Conservation (phyloP, 2,113 vertebrate genomes). For the Prunella fulvescens region DNA sequence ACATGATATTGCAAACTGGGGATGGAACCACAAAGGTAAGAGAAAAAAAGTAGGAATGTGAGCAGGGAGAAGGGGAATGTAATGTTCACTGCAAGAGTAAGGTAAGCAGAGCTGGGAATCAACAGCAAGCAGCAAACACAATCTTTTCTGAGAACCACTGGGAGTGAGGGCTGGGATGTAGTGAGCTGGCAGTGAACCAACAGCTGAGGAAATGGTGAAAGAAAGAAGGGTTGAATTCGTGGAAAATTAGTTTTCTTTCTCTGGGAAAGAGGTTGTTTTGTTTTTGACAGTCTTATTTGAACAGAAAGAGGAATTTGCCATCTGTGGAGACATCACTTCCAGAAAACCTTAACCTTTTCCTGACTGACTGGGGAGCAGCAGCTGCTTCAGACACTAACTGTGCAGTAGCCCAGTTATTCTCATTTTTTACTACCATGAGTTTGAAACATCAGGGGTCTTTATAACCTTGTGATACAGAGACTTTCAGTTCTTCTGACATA, state of each 20-base stretch:
- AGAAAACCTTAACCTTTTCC: constrained; percentile 58
- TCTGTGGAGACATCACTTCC: constrained; percentile 34
- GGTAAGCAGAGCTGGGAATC: not conserved
- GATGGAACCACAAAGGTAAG: not conserved
- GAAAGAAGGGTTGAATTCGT: constrained; percentile 46
- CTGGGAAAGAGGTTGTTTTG: constrained; percentile 48
- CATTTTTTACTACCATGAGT: not conserved
- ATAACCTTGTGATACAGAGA: not conserved
- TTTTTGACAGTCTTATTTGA: constrained; percentile 41
- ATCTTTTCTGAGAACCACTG: not conserved
- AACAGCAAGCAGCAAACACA: not conserved
- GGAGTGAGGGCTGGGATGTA: not conserved
- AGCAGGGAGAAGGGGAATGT: not conserved
- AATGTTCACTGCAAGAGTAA: not conserved
- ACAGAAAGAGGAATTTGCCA: constrained; percentile 60
- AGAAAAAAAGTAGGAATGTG: not conserved
- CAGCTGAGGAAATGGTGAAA: constrained; percentile 39
- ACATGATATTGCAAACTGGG: not conserved
- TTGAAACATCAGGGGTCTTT: not conserved
- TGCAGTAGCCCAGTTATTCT: not conserved
- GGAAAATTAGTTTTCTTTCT: constrained; percentile 50
- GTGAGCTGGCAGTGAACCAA: not conserved
- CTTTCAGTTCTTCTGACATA: not conserved
- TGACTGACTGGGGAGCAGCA: not conserved
- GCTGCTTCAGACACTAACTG: not conserved